Percentiles rank a stretch among this genome's conserved stretches.
Evolutionary conservation across 1,140 invertebrate genomes (phyloP).

Genomic region (Zaprionus vittiger): DNA sequence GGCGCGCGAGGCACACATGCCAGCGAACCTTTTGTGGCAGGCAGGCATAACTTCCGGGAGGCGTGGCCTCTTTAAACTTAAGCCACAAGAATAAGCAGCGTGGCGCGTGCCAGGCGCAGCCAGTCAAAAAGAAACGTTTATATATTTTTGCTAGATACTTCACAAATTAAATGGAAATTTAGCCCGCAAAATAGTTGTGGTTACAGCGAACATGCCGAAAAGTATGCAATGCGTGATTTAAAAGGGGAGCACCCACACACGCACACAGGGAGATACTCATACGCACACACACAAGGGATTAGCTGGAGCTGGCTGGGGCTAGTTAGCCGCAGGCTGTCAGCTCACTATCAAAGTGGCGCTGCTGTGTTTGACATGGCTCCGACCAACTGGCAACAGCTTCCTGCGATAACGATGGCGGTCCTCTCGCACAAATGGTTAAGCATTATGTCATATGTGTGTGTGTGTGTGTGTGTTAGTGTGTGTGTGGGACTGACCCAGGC

Average conservation of each 20-base stretch:
- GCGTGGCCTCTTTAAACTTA: constrained; percentile 29
- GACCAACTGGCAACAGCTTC: constrained; percentile 39
- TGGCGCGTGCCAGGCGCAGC: not conserved
- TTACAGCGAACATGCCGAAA: not conserved
- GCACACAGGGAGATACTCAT: not conserved
- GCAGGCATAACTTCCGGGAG: not conserved
- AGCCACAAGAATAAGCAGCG: not conserved
- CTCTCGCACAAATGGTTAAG: constrained; percentile 23
- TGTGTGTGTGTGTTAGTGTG: constrained; percentile 32
- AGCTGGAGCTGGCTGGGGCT: constrained; percentile 4
- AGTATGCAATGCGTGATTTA: not conserved
- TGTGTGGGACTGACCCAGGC: constrained; percentile 17
- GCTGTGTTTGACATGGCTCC: constrained; percentile 37
- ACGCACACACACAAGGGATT: constrained; percentile 32
- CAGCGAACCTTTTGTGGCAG: not conserved
- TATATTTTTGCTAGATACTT: constrained; percentile 17
- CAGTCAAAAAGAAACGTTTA: not conserved
- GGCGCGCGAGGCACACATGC: constrained; percentile 8
- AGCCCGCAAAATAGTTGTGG: constrained; percentile 42
- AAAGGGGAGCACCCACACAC: not conserved
- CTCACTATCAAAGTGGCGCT: constrained; percentile 40
- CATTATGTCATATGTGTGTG: constrained; percentile 4
- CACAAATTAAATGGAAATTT: constrained; percentile 34
- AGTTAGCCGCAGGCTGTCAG: constrained; percentile 33
- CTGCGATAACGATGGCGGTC: constrained; percentile 31